These are phyloP conservation scores for Hermatobates lingyangjiaoensis DNA, from an alignment of 1,140 invertebrate genomes.

Conservation along the genomic window DNA sequence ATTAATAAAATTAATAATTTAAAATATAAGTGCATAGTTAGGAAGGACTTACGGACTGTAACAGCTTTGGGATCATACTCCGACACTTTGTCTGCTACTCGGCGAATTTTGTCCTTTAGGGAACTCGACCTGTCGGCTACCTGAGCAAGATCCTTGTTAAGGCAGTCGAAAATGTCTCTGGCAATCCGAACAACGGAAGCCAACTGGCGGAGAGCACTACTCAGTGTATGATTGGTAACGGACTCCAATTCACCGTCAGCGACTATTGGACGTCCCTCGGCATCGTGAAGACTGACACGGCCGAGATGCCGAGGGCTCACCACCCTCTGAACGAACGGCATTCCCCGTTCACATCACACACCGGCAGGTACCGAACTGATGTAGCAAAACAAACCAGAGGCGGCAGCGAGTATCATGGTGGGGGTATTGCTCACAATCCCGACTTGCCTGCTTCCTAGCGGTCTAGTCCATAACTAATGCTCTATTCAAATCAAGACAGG, in stretches of 20 bases:
- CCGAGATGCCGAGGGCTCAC: slow-evolving; percentile 47
- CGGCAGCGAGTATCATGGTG: too few relatives aligned
- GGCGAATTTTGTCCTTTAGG: slow-evolving; percentile 37
- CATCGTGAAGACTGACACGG: slow-evolving; percentile 34
- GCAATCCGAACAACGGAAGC: slow-evolving; percentile 55
- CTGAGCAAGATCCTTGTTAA: slow-evolving; percentile 43
- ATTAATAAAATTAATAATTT: not conserved
- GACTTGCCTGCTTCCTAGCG: too few relatives aligned
- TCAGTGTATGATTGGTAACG: slow-evolving; percentile 53
- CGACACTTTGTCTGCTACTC: slow-evolving; percentile 35
- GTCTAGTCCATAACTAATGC: too few relatives aligned
- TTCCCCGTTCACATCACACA: slow-evolving; percentile 19
- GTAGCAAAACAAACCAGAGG: too few relatives aligned
- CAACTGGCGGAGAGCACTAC: slow-evolving; percentile 53
- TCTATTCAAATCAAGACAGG: too few relatives aligned
- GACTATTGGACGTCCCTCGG: slow-evolving; percentile 32
- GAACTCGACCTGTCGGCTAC: slow-evolving; percentile 41
- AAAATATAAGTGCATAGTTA: too few relatives aligned
- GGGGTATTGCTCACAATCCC: too few relatives aligned
- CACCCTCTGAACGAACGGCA: slow-evolving; percentile 52
- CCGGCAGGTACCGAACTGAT: too few relatives aligned
- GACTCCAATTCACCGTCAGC: slow-evolving; percentile 49
- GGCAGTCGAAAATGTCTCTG: slow-evolving; percentile 54
- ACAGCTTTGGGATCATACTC: slow-evolving; percentile 56
- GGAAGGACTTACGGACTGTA: slow-evolving; percentile 58